Percentiles rank a stretch among this genome's conserved stretches.
Conservation (phyloP, 1,140 invertebrate genomes). For the Macrotrachela quadricornifera region DNA sequence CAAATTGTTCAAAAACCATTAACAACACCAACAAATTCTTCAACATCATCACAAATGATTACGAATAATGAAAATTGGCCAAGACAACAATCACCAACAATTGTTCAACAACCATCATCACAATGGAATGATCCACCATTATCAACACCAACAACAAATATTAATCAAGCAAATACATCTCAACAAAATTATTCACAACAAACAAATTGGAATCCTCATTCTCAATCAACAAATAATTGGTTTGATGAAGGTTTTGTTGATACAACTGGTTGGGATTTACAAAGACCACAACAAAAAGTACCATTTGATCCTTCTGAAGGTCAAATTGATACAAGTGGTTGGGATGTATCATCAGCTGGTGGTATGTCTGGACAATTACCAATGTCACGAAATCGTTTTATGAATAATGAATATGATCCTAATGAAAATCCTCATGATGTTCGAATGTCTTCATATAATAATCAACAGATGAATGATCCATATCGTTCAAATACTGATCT, state of each 20-base stretch:
- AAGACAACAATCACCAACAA: too few relatives aligned
- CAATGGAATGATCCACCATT: not conserved
- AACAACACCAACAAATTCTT: not conserved
- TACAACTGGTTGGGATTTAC: conserved; percentile 1
- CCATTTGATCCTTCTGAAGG: not conserved
- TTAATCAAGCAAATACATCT: not conserved
- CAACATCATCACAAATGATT: not conserved
- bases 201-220: not conserved
- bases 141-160: not conserved
- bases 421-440: too few relatives aligned
- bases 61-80: too few relatives aligned
- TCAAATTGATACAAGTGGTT: conserved; percentile 3
- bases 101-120: not conserved
- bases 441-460: too few relatives aligned
- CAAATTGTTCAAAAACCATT: not conserved
- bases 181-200: not conserved
- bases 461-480: too few relatives aligned
- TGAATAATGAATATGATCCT: too few relatives aligned
- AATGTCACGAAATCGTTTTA: too few relatives aligned
- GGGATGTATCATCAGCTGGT: not conserved
- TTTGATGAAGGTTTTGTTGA: not conserved
- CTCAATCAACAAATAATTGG: too few relatives aligned
- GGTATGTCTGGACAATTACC: too few relatives aligned
- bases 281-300: not conserved
- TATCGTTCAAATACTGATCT: too few relatives aligned